Conservation (phyloP, 2,888 invertebrate species). For the Meliscaeva auricollis region DNA sequence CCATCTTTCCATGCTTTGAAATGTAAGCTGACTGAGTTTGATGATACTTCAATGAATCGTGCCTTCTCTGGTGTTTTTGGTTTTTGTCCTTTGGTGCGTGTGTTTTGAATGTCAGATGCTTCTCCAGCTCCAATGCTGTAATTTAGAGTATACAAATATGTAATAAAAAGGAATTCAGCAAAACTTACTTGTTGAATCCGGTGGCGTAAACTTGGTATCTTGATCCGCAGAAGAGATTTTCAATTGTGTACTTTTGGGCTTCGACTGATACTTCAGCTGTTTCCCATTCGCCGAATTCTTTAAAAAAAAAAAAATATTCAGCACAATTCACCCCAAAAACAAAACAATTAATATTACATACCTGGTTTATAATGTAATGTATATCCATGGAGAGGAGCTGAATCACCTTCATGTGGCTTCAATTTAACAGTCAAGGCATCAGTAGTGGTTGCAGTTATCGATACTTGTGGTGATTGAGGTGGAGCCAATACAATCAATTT, state of each 20-base stretch:
- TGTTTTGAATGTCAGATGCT: slow-evolving; percentile 94
- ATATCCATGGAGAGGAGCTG: slow-evolving; percentile 95
- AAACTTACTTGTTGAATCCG: slow-evolving; percentile 93
- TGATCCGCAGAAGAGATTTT: slow-evolving; percentile 95
- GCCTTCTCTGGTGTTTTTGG: slow-evolving; percentile 96
- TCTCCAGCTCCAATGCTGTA: slow-evolving; percentile 95
- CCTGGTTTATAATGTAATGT: slow-evolving; percentile 95
- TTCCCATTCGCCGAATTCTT: slow-evolving; percentile 97
- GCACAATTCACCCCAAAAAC: background rate
- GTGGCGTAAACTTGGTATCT: slow-evolving; percentile 96
- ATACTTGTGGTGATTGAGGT: slow-evolving; percentile 91
- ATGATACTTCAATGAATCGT: slow-evolving; percentile 95
- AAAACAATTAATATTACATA: slow-evolving; percentile 60
- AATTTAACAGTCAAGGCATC: slow-evolving; percentile 90
- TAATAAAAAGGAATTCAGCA: background rate
- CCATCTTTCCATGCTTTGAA: slow-evolving; percentile 97
- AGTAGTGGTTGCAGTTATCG: slow-evolving; percentile 90
- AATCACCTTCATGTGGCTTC: slow-evolving; percentile 90
- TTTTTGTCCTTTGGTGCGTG: slow-evolving; percentile 96
- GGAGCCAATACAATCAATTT: slow-evolving; percentile 92
- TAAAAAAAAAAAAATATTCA: slow-evolving; percentile 23
- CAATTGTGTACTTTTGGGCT: slow-evolving; percentile 93
- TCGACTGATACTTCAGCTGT: slow-evolving; percentile 92
- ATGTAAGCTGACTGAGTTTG: slow-evolving; percentile 96
- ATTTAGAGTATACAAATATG: slow-evolving; percentile 22